These are phyloP conservation scores for Whitmania pigra DNA, from an alignment of 1,140 invertebrate species.

Conservation along the genomic window DNA sequence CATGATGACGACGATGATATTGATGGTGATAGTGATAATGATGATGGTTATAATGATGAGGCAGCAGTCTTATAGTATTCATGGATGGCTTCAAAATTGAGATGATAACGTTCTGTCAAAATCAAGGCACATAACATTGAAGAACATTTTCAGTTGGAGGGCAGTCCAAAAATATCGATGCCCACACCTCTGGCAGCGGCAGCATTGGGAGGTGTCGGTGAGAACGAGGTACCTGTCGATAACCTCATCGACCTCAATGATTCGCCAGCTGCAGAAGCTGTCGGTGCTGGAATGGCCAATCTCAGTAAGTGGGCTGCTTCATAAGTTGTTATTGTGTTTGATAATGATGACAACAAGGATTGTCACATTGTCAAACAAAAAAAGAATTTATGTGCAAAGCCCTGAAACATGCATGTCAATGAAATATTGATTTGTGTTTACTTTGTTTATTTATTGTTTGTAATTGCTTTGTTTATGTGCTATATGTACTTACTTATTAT, in stretches of 20 bases:
- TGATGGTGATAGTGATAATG: not conserved
- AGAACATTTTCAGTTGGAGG: not conserved
- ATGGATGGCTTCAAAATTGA: not conserved
- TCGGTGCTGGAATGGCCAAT: constrained; percentile 30
- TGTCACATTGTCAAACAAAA: too few species aligned
- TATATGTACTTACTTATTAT: too few species aligned
- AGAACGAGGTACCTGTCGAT: constrained; percentile 39
- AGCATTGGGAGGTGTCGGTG: constrained; percentile 26
- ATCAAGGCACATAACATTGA: not conserved
- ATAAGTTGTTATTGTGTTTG: not conserved
- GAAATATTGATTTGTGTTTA: too few species aligned
- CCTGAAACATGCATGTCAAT: too few species aligned
- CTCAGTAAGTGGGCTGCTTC: constrained; percentile 22
- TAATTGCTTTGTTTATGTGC: too few species aligned
- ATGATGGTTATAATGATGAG: not conserved
- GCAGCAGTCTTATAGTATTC: not conserved
- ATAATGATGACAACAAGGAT: too few species aligned
- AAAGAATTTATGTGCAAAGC: too few species aligned
- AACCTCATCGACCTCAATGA: constrained; percentile 58
- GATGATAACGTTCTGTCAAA: not conserved
- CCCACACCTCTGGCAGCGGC: not conserved
- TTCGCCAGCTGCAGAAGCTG: constrained; percentile 30
- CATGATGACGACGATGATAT: not conserved
- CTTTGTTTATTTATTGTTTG: too few species aligned
- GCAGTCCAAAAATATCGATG: not conserved